Evolutionary conservation across 2,113 vertebrate genomes (phyloP).

Genomic region (Oncorhynchus clarkii): DNA sequence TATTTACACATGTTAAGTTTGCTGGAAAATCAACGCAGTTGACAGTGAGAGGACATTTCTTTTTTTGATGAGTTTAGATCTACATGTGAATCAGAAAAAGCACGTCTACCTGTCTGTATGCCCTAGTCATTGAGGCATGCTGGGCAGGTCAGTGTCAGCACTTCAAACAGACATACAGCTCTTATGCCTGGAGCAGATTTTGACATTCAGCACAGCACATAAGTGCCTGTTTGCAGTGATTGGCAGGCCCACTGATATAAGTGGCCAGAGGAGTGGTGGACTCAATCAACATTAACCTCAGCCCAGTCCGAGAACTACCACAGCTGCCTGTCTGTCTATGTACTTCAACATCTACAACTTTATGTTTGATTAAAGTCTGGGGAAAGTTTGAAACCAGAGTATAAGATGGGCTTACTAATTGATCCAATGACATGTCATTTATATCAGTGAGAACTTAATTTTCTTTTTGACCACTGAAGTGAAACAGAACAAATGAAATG

Average conservation of each 20-base stretch:
- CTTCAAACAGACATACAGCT: background rate
- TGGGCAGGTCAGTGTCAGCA: background rate
- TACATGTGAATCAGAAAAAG: too few species aligned
- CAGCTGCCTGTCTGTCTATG: background rate
- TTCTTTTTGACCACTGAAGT: background rate
- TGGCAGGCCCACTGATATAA: conserved; percentile 2
- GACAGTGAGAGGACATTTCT: too few species aligned
- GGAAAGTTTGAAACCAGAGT: background rate
- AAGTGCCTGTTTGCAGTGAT: background rate
- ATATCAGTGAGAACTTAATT: background rate
- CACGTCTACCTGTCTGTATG: too few species aligned
- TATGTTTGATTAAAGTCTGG: background rate
- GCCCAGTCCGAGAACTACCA: background rate
- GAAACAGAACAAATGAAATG: background rate
- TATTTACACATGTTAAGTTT: too few species aligned
- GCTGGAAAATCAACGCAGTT: too few species aligned
- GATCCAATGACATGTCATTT: background rate
- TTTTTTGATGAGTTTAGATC: too few species aligned
- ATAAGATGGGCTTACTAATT: background rate
- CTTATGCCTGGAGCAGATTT: background rate
- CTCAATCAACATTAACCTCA: background rate
- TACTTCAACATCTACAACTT: too few species aligned
- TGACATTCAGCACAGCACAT: background rate
- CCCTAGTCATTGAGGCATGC: too few species aligned
- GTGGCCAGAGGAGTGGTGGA: background rate